phyloP scores from a whole-genome alignment of 2,797 vertebrate species.

The Spatula versicolor region DNA sequence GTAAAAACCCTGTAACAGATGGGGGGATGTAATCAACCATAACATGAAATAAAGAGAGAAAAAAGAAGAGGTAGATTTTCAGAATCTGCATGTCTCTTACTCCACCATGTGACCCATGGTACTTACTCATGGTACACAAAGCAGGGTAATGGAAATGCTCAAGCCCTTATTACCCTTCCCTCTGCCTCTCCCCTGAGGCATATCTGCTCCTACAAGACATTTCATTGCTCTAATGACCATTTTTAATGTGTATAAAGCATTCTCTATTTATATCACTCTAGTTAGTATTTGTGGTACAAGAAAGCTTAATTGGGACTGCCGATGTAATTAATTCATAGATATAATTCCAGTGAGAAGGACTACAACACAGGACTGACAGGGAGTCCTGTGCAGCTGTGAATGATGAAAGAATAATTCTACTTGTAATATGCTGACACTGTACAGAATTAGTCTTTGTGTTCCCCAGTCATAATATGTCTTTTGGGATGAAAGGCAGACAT shows the following conservation, averaged over 20 bases:
- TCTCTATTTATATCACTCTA: slow-evolving; percentile 36
- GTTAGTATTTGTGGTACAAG: slow-evolving; percentile 37
- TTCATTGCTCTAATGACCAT: slow-evolving; percentile 32
- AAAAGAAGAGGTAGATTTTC: neutral
- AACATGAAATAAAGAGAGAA: neutral
- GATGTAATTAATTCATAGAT: slow-evolving; percentile 56
- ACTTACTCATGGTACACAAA: neutral
- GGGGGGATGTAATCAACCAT: neutral
- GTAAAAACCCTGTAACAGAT: neutral
- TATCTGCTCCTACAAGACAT: neutral
- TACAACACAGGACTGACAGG: slow-evolving; percentile 15
- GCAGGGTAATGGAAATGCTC: neutral
- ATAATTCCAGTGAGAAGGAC: slow-evolving; percentile 39
- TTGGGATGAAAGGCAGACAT: slow-evolving; percentile 59
- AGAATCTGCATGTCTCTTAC: neutral
- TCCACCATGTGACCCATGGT: accelerated
- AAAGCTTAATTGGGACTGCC: slow-evolving; percentile 53
- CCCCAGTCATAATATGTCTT: slow-evolving; percentile 38
- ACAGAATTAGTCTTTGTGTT: slow-evolving; percentile 62
- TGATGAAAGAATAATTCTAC: slow-evolving; percentile 54
- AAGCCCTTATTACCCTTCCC: neutral
- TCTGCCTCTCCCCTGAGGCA: neutral
- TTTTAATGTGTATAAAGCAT: neutral
- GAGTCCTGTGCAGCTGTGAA: slow-evolving; percentile 22
- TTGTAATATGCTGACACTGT: slow-evolving; percentile 51